Conservation (phyloP, 2,888 invertebrate species). For the Craniophora ligustri region DNA sequence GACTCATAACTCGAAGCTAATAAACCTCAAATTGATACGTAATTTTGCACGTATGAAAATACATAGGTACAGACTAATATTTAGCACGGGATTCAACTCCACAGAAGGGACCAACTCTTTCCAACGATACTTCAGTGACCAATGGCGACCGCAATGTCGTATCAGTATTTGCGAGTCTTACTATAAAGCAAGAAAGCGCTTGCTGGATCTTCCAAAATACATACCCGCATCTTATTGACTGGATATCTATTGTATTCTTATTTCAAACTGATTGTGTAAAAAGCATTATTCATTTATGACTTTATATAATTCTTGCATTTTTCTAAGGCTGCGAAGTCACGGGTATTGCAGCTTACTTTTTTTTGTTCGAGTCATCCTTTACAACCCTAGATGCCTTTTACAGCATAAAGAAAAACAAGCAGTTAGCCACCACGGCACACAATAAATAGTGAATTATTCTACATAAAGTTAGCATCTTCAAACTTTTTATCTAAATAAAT, state of each 20-base stretch:
- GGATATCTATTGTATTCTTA: neutral
- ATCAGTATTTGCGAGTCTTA: too few relatives aligned
- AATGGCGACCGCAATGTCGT: too few relatives aligned
- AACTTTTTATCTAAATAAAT: slow-evolving; percentile 36
- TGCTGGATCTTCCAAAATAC: too few relatives aligned
- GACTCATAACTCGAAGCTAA: too few relatives aligned
- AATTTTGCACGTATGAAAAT: too few relatives aligned
- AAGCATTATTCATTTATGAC: slow-evolving; percentile 26
- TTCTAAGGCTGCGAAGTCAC: slow-evolving; percentile 34
- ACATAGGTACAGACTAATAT: too few relatives aligned
- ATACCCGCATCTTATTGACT: too few relatives aligned
- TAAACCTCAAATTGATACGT: too few relatives aligned
- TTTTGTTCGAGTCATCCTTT: slow-evolving; percentile 33
- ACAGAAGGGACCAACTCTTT: too few relatives aligned
- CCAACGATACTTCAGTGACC: too few relatives aligned
- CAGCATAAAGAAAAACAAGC: slow-evolving; percentile 39
- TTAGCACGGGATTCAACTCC: too few relatives aligned
- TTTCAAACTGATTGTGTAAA: slow-evolving; percentile 7
- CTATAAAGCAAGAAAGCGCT: too few relatives aligned
- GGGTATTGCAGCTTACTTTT: slow-evolving; percentile 29
- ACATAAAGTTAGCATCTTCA: slow-evolving; percentile 47
- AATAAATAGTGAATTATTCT: slow-evolving; percentile 40
- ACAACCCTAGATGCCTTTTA: slow-evolving; percentile 39
- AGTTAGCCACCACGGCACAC: slow-evolving; percentile 23
- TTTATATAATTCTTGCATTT: slow-evolving; percentile 17